Evolutionary conservation across 2,113 vertebrate genomes (phyloP).

Genomic region (Lophochroa leadbeateri): DNA sequence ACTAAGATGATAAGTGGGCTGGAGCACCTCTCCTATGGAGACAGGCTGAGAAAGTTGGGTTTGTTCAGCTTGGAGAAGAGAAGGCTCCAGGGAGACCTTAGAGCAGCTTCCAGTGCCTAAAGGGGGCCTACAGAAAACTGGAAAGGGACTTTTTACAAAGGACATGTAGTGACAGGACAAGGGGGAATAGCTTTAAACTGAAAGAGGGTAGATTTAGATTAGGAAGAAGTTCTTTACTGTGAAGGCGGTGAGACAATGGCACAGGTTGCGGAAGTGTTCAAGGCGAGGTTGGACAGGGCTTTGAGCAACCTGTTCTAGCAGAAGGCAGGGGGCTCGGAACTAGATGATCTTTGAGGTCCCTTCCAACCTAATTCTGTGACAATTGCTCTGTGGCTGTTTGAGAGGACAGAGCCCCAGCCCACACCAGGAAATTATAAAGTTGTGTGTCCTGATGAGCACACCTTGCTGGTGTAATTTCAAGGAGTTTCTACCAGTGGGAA

Average conservation of each 20-base stretch:
- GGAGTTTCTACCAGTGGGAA: background rate
- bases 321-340: background rate
- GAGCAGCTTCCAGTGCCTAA: background rate
- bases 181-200: background rate
- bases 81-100: background rate
- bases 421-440: background rate
- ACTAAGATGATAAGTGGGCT: background rate
- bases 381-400: background rate
- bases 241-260: background rate
- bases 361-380: background rate
- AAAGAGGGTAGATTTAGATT: background rate
- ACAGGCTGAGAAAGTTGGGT: background rate
- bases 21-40: background rate
- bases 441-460: background rate
- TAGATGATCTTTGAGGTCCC: background rate
- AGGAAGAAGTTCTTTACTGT: background rate
- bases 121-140: background rate
- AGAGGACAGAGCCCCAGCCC: background rate
- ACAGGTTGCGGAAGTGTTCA: background rate
- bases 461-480: background rate
- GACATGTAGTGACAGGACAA: background rate
- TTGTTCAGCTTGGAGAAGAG: background rate
- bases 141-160: background rate
- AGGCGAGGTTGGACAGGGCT: fast-evolving
- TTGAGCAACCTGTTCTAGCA: background rate